Evolutionary conservation across 1,140 invertebrate genomes (phyloP), one percentile per base, ranked within the genome.

Genomic region (Calliphora vicina): DNA sequence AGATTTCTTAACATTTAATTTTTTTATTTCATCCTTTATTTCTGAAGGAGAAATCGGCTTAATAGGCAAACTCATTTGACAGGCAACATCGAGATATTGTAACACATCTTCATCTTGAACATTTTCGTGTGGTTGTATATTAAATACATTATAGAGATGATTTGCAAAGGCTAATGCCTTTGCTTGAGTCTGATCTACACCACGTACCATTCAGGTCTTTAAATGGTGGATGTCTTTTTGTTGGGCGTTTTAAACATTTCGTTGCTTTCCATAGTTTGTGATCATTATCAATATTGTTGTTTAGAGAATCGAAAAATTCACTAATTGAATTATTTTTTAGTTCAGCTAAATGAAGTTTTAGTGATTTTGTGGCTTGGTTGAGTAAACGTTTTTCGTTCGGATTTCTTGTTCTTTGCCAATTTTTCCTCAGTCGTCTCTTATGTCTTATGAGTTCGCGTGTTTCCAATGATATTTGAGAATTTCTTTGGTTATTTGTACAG

Each of bases 191-290:
- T 57, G 80, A 50, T 81, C 45, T 43, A n/a, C 45, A 81, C 80
- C 80, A 81, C 1, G 43, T 20, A 50, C 45, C 35, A 4, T 43
- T 50, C 1, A 17, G 1, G 6, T 25, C 43, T 81, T 81, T 81
- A 45, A 81, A 27, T 5, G 80, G 35, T 4, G 27, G 13, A 25
- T 81, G 20, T 50, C 80, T 81, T 57, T 81, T 81, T 15, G 20
- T 57, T 50, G 43, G 42, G 3, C 12, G 8, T n/a, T 80, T 80
- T 42, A 81, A 10, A 50, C 27, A 81, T 81, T 81, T 81, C 3
- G 45, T 81, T 5, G 42, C 80, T 45, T 26, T 43, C 80, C 80
- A 81, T n/a, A 81, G 20, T 27, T 42, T 81, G 50, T 50, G 43
- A 6, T 81, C 80, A 17, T 81, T 57, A 9, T 81, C 25, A 17